phyloP scores from a whole-genome alignment of 1,140 invertebrate species.

The Riptortus pedestris region DNA sequence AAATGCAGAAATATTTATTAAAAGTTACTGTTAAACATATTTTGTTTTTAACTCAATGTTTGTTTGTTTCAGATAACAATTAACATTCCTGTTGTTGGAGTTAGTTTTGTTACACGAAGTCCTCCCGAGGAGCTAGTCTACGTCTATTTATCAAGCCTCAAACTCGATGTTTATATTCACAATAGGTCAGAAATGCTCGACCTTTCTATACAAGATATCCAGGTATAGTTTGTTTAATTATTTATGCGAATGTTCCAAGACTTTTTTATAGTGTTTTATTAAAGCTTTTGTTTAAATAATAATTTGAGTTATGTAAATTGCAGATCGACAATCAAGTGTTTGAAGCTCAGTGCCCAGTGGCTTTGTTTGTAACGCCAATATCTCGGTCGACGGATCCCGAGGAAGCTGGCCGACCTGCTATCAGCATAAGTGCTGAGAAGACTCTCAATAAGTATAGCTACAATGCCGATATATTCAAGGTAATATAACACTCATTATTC shows the following conservation, averaged over 20 bases:
- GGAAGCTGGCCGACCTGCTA: slow-evolving; percentile 44
- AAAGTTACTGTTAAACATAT: too few relatives aligned
- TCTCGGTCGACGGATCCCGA: slow-evolving; percentile 37
- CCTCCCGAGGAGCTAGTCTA: slow-evolving; percentile 80
- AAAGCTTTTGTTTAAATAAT: too few relatives aligned
- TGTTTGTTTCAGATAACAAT: slow-evolving; percentile 46
- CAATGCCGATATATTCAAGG: slow-evolving; percentile 66
- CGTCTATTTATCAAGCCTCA: slow-evolving; percentile 59
- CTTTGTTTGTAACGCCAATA: slow-evolving; percentile 58
- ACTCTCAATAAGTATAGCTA: slow-evolving; percentile 53
- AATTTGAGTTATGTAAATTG: too few relatives aligned
- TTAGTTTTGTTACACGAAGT: slow-evolving; percentile 70
- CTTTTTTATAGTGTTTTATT: too few relatives aligned
- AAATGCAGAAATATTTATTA: too few relatives aligned
- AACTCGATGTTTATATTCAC: slow-evolving; percentile 51
- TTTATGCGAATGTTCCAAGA: too few relatives aligned
- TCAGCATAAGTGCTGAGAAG: slow-evolving; percentile 54
- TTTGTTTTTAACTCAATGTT: background rate
- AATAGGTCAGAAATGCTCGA: slow-evolving; percentile 50
- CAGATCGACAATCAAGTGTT: slow-evolving; percentile 62
- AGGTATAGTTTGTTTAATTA: slow-evolving; percentile 38
- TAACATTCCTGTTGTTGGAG: slow-evolving; percentile 58
- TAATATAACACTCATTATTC: slow-evolving; percentile 16
- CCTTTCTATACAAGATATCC: slow-evolving; percentile 65
- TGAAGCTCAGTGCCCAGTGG: slow-evolving; percentile 69